Conservation (phyloP, 2,797 vertebrate genomes). For the Rallus crepitans region DNA sequence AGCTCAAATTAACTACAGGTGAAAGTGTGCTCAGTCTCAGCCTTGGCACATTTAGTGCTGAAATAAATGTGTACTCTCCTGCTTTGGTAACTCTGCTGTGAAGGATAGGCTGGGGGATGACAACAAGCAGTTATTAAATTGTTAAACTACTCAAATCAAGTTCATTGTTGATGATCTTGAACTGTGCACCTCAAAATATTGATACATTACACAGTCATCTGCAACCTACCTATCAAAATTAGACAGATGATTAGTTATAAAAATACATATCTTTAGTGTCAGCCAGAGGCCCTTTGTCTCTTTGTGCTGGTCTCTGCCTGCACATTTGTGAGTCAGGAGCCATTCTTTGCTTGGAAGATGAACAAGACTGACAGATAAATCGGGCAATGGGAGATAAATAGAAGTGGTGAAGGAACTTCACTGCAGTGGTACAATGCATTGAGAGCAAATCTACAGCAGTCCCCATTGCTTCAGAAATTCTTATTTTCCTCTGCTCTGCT, state of each 20-base stretch:
- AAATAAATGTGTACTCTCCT: fast-evolving
- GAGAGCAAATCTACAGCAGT: not conserved
- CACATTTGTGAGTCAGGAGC: not conserved
- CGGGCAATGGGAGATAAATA: not conserved
- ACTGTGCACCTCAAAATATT: not conserved
- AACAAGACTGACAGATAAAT: not conserved
- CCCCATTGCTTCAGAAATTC: not conserved
- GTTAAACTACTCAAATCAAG: not conserved
- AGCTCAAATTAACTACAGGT: not conserved
- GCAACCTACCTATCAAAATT: not conserved
- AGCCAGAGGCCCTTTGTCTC: not conserved
- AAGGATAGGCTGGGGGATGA: not conserved
- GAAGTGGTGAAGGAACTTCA: not conserved
- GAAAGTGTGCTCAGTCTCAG: not conserved
- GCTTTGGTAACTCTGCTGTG: not conserved
- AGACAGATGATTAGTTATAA: not conserved
- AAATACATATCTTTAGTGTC: not conserved
- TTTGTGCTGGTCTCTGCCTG: not conserved
- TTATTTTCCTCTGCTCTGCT: not conserved
- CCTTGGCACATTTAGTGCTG: not conserved
- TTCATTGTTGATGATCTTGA: not conserved
- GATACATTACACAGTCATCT: not conserved
- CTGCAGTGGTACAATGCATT: not conserved
- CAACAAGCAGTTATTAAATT: not conserved
- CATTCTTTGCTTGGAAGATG: not conserved